phyloP scores from a whole-genome alignment of 2,888 invertebrate genomes.

The Hemithea aestivaria region DNA sequence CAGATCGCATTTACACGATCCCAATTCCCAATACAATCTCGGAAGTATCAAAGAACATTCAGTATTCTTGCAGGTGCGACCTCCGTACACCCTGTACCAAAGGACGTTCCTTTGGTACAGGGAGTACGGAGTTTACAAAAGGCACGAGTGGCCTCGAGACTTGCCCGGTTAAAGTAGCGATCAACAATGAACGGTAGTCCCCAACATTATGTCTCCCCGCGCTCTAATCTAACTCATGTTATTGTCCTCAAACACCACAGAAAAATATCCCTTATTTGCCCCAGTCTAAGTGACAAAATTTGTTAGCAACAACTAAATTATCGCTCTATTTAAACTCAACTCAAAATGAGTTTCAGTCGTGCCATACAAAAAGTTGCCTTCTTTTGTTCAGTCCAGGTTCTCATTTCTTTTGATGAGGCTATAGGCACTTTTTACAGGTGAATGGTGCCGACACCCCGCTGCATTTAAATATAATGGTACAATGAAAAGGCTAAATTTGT shows the following conservation, averaged over 20 bases:
- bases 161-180: slow-evolving; percentile 19
- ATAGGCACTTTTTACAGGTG: slow-evolving; percentile 52
- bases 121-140: slow-evolving; percentile 32
- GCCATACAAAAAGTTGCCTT: slow-evolving; percentile 33
- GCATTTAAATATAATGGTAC: slow-evolving; percentile 64
- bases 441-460: slow-evolving; percentile 49
- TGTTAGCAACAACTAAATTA: slow-evolving; percentile 39
- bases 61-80: slow-evolving; percentile 11
- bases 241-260: slow-evolving; percentile 40
- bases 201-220: slow-evolving; percentile 51
- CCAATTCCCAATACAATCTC: slow-evolving; percentile 49
- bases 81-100: slow-evolving; percentile 13
- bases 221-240: slow-evolving; percentile 47
- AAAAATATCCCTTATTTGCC: slow-evolving; percentile 35
- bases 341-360: slow-evolving; percentile 34
- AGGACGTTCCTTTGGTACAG: too few species aligned
- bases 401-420: slow-evolving; percentile 30
- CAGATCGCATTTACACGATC: slow-evolving; percentile 29
- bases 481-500: slow-evolving; percentile 60
- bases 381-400: slow-evolving; percentile 23
- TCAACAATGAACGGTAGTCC: slow-evolving; percentile 36
- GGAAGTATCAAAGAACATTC: slow-evolving; percentile 27
- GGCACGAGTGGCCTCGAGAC: slow-evolving; percentile 35
- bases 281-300: slow-evolving; percentile 30
- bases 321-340: slow-evolving; percentile 54